phyloP scores from a whole-genome alignment of 2,888 invertebrate genomes.

The Rhagium mordax region DNA sequence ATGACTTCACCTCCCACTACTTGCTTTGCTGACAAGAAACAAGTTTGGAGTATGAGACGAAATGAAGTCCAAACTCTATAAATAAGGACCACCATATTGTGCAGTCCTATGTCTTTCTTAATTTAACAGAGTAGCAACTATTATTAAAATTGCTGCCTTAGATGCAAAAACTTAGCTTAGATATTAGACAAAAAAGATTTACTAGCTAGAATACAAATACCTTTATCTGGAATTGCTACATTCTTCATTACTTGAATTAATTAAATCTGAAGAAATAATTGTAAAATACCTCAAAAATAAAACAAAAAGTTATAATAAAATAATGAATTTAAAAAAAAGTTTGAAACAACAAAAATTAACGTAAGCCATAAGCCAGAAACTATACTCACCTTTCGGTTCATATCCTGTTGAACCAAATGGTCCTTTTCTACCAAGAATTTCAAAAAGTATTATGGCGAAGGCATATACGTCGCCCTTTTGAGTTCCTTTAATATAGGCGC shows the following conservation, averaged over 20 bases:
- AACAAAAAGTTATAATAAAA: slow-evolving; percentile 24
- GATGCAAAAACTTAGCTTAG: slow-evolving; percentile 18
- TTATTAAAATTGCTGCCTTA: neutral
- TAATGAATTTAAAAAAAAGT: neutral
- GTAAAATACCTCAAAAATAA: slow-evolving; percentile 36
- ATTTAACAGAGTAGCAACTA: slow-evolving; percentile 4
- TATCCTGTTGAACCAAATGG: slow-evolving; percentile 87
- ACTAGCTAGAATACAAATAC: slow-evolving; percentile 27
- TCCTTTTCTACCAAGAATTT: slow-evolving; percentile 92
- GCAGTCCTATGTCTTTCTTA: neutral
- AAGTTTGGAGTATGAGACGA: too few species aligned
- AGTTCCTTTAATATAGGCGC: slow-evolving; percentile 80
- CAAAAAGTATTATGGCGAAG: slow-evolving; percentile 95
- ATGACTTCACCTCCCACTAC: too few species aligned
- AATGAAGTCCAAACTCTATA: too few species aligned
- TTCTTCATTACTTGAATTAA: slow-evolving; percentile 35
- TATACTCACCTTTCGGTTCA: slow-evolving; percentile 84
- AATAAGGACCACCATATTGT: too few species aligned
- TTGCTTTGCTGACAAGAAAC: too few species aligned
- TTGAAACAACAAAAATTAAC: neutral
- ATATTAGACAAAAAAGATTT: neutral
- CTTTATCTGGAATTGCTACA: slow-evolving; percentile 47
- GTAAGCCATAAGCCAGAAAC: neutral
- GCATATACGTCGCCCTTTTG: slow-evolving; percentile 97
- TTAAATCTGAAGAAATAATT: slow-evolving; percentile 35